A percentile compares a stretch with the other conserved stretches of the same genome.
Conservation (phyloP, 2,888 invertebrate species). For the Drosophila acutilabella region DNA sequence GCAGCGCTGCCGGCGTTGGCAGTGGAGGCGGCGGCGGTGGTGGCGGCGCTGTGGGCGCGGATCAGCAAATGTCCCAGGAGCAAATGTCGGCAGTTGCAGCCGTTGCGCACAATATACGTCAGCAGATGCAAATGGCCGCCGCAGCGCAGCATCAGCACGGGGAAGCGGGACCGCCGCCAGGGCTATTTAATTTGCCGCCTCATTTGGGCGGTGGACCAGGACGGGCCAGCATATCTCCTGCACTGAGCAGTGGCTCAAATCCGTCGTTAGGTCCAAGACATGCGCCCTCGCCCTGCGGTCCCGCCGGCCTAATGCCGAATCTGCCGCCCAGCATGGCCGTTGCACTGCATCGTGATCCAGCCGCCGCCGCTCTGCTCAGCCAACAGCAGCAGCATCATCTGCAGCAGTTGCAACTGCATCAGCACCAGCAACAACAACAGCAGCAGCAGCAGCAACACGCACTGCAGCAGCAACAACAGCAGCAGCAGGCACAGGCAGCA, state of each 20-base stretch:
- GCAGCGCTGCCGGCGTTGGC: conserved; percentile 29
- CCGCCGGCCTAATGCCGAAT: conserved; percentile 76
- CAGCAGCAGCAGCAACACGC: conserved; percentile 71
- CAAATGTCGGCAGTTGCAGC: conserved; percentile 94
- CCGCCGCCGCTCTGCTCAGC: conserved; percentile 69
- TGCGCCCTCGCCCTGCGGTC: conserved; percentile 81
- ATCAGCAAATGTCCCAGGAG: conserved; percentile 87
- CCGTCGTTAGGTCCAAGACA: conserved; percentile 74
- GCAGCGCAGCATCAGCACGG: conserved; percentile 85
- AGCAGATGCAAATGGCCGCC: conserved; percentile 91
- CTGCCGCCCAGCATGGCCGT: conserved; percentile 83
- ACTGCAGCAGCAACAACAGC: conserved; percentile 72
- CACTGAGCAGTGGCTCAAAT: conserved; percentile 84
- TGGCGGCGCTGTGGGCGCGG: conserved; percentile 86
- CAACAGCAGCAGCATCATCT: conserved; percentile 79
- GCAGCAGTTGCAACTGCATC: conserved; percentile 77
- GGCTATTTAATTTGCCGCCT: conserved; percentile 84
- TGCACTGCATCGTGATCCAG: conserved; percentile 80
- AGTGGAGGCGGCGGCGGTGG: conserved; percentile 62
- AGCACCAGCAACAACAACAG: conserved; percentile 76
- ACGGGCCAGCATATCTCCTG: conserved; percentile 84
- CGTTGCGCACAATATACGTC: conserved; percentile 93
- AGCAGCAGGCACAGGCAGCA: conserved; percentile 60
- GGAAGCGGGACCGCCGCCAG: conserved; percentile 82
- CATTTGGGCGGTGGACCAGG: conserved; percentile 79